Percentiles rank a stretch among this genome's conserved stretches.
Conservation (phyloP, 2,888 invertebrate species). For the Dorcus parallelipipedus region DNA sequence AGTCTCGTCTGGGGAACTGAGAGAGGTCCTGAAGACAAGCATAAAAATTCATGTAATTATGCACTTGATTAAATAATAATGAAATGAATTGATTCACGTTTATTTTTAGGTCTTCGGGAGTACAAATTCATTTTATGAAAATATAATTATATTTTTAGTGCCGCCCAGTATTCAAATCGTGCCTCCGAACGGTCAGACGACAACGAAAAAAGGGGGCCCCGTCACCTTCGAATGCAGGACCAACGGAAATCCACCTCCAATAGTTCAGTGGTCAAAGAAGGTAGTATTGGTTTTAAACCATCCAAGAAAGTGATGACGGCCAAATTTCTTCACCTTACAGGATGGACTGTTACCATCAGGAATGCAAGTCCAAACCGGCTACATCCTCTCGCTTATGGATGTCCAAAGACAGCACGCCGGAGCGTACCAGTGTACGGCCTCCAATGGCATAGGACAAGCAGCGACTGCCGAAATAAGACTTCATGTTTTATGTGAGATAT, state of each 20-base stretch:
- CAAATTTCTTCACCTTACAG: slow-evolving; percentile 30
- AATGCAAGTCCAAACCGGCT: slow-evolving; percentile 46
- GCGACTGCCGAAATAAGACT: slow-evolving; percentile 46
- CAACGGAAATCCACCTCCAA: slow-evolving; percentile 50
- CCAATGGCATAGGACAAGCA: slow-evolving; percentile 51
- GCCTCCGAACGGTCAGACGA: slow-evolving; percentile 45
- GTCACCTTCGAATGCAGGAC: slow-evolving; percentile 51
- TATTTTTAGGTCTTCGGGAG: too few relatives aligned
- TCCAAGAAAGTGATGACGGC: neutral
- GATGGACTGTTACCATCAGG: slow-evolving; percentile 46
- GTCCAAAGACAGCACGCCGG: slow-evolving; percentile 50
- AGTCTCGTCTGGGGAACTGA: too few relatives aligned
- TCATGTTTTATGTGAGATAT: slow-evolving; percentile 46
- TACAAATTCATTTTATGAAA: too few relatives aligned
- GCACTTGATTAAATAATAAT: too few relatives aligned
- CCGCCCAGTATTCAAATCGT: slow-evolving; percentile 47
- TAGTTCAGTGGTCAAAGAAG: slow-evolving; percentile 52
- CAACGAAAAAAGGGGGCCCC: slow-evolving; percentile 47
- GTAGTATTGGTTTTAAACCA: slow-evolving; percentile 27
- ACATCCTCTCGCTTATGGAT: slow-evolving; percentile 44
- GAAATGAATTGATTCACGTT: too few relatives aligned
- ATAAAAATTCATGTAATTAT: too few relatives aligned
- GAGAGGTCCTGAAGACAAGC: too few relatives aligned
- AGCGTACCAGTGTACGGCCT: slow-evolving; percentile 52
- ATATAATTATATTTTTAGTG: slow-evolving; percentile 32